These are phyloP conservation scores for Tribolium madens DNA, from an alignment of 1,140 invertebrate species.

Conservation along the genomic window DNA sequence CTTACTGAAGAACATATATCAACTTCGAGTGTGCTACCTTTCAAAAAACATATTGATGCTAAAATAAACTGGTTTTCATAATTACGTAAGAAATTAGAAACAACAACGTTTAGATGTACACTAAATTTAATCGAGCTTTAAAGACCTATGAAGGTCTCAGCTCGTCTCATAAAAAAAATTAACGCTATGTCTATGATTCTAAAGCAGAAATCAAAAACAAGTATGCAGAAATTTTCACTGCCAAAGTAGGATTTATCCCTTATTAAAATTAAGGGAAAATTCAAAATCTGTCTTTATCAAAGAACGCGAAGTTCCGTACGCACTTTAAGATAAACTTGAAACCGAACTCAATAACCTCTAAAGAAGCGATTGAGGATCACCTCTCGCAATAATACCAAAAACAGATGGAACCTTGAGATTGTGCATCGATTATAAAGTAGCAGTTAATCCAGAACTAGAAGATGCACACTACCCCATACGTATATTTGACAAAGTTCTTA, in stretches of 20 bases:
- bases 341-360: slow-evolving; percentile 52
- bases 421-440: slow-evolving; percentile 63
- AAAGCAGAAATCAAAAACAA: background rate
- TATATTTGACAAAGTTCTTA: slow-evolving; percentile 53
- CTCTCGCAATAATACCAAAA: slow-evolving; percentile 63
- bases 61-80: too few relatives aligned
- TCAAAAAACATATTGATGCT: too few relatives aligned
- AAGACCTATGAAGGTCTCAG: too few relatives aligned
- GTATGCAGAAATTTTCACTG: slow-evolving; percentile 5
- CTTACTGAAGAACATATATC: too few relatives aligned
- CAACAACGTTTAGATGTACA: too few relatives aligned
- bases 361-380: slow-evolving; percentile 64
- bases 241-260: background rate
- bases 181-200: background rate
- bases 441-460: slow-evolving; percentile 46
- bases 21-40: too few relatives aligned
- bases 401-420: slow-evolving; percentile 60
- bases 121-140: too few relatives aligned
- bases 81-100: too few relatives aligned
- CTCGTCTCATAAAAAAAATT: too few relatives aligned
- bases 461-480: slow-evolving; percentile 47
- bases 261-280: background rate
- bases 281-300: slow-evolving; percentile 7
- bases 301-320: slow-evolving; percentile 55
- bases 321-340: slow-evolving; percentile 52